phyloP scores from a whole-genome alignment of 2,797 vertebrate genomes.

The Catamblyrhynchus diadema region DNA sequence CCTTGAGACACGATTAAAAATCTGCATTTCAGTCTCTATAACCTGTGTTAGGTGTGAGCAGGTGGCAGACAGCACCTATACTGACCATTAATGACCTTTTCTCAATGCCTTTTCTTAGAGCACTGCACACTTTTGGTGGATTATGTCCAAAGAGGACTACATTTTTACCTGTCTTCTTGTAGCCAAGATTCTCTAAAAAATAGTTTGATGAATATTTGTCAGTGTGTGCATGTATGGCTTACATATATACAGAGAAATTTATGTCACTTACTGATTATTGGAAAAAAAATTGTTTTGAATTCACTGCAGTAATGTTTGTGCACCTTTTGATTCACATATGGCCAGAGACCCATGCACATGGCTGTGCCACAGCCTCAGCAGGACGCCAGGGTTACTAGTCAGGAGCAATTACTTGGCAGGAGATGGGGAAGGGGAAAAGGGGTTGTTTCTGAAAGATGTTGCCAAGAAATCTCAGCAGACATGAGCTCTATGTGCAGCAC shows the following conservation, averaged over 20 bases:
- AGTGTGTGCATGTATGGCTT: background rate
- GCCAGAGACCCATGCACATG: background rate
- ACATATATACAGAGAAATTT: background rate
- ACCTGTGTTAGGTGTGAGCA: background rate
- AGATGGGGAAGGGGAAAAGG: background rate
- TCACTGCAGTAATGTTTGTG: background rate
- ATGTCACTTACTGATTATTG: background rate
- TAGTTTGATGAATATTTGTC: background rate
- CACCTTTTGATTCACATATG: background rate
- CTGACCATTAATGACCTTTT: background rate
- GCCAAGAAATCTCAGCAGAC: background rate
- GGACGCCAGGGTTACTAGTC: background rate
- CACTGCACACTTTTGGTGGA: background rate
- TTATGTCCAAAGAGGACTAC: background rate
- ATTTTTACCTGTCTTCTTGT: background rate
- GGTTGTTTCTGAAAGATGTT: background rate
- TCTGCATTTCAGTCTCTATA: background rate
- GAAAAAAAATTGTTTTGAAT: background rate
- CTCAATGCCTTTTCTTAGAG: background rate
- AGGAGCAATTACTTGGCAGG: background rate
- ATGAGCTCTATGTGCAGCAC: rapidly evolving
- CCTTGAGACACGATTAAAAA: background rate
- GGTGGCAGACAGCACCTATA: background rate
- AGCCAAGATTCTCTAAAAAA: background rate
- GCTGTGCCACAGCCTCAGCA: background rate